Base-by-base conservation (phyloP, 2,797 vertebrate species). In the Tachyglossus aculeatus region DNA sequence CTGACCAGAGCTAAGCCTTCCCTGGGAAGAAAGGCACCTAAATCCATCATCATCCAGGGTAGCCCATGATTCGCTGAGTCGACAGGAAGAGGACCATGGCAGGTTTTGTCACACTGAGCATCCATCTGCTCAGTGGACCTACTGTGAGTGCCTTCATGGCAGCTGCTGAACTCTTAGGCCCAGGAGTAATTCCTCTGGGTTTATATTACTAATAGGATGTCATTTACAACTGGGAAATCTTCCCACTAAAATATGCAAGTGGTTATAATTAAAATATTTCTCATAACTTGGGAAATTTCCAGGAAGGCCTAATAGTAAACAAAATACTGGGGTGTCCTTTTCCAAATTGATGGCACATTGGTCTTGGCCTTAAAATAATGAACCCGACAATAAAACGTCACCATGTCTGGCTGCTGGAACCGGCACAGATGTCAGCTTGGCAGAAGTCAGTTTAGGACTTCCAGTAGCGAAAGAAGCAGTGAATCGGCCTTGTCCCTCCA, bases 391-490 rank as follows among this genome's bases (percentile, higher is more conserved):
- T 19, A 27, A 29, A 48, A 48, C 27, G 15, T 11, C 45, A 48
- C 16, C 25, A 24, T 10, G 31, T 11, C 16, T 1, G 4, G 19
- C 16, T 10, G 27, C 45, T 5, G 27, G 31, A n/a, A n/a, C n/a
- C n/a, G n/a, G n/a, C n/a, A n/a, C n/a, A n/a, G n/a, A n/a, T n/a
- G n/a, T n/a, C 24, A 15, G 66, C 80, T 77, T 80, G 40, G 22
- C 47, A 62, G 66, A 60, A 78, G 52, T 74, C 81, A 74, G 9
- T 67, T 67, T 74, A 51, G 73, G 65, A 82, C 78, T 84, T 79
- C 57, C 66, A 78, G 60, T 48, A 80, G 82, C 31, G 16, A 14
- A 9, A 27, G 47, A 72, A 77, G n/a, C n/a, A n/a, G n/a, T n/a
- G n/a, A n/a, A n/a, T n/a, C n/a, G n/a, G n/a, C n/a, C n/a, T n/a